These are phyloP conservation scores for Ceyx melanurus DNA, from an alignment of 2,113 vertebrate species.

Conservation along the genomic window DNA sequence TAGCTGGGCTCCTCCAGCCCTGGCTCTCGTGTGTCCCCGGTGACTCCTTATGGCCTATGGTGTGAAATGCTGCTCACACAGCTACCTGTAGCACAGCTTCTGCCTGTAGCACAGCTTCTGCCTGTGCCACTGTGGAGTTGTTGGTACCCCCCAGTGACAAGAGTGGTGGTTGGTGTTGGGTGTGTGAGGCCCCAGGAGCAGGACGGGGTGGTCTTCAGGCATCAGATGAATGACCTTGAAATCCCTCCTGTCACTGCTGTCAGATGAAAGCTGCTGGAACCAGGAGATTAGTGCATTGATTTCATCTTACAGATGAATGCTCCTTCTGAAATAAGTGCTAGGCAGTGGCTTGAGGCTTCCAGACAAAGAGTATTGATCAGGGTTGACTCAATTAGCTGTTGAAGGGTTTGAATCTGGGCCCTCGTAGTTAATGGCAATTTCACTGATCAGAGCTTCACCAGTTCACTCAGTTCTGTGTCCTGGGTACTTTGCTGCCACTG, in stretches of 20 bases:
- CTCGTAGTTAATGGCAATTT: neutral
- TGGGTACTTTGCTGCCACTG: neutral
- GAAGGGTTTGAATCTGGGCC: neutral
- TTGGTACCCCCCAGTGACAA: neutral
- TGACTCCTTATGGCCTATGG: neutral
- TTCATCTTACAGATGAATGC: neutral
- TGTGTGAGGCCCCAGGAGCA: accelerated
- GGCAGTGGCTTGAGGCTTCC: neutral
- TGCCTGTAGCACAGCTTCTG: accelerated
- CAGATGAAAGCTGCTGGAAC: neutral
- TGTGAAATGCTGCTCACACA: neutral
- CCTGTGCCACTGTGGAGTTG: accelerated
- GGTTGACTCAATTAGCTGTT: neutral
- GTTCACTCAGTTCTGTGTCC: accelerated
- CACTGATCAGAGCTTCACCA: accelerated
- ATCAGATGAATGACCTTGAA: neutral
- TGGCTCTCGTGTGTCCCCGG: neutral
- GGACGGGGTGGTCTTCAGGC: neutral
- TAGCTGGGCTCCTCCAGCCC: neutral
- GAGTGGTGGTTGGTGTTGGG: neutral
- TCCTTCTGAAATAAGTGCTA: neutral
- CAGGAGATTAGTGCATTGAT: neutral
- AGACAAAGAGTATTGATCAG: neutral
- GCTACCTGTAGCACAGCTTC: neutral
- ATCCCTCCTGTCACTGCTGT: neutral